Base-by-base conservation (phyloP, 1,140 invertebrate genomes). In the Latrodectus geometricus region DNA sequence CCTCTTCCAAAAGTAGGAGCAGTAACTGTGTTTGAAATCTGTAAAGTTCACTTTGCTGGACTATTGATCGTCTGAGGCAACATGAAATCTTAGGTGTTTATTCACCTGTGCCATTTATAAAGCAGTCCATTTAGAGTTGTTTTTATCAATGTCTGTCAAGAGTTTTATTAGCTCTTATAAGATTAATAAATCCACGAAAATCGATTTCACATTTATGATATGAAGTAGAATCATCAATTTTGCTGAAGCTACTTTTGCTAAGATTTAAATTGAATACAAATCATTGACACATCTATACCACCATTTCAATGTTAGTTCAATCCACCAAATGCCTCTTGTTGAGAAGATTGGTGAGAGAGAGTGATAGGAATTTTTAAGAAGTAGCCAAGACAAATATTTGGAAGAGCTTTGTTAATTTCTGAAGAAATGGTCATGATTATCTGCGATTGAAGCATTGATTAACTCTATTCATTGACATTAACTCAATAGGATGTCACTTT, bases 41-140 rank as follows among this genome's bases (percentile, higher is more conserved):
- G 85, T 21, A 91, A 91, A 9, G 88, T 91, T 0, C 91, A 92
- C 80, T 91, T 90, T 80, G 90, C 90, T n/a, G 91, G 91, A 0
- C 91, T 91, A 4, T 90, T 92, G 4, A 90, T 92, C 54, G 5
- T 35, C 5, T 3, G 35, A 15, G 91, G 89, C 88, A 81, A 88
- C 8, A 79, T 82, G 23, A 87, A 88, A 80, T 89, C 88, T 35
- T 35, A 35, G 35, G 35, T 35, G 35, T 35, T 35, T 35, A 4
- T 92, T 14, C 90, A 88, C 20, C 4, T 92, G 8, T 93, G 92
- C 80, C 92, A 9, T 35, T 35, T 35, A 35, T 35, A 35, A 5
- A 35, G 35, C 35, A 35, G 91, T 89, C 89, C 91, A 92, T 91
- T 35, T 35, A 35, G 5, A 35, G 35, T 35, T 35, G 35, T 1